These are phyloP conservation scores for Atrina japonica DNA, from an alignment of 2,888 invertebrate species.

Conservation along the genomic window DNA sequence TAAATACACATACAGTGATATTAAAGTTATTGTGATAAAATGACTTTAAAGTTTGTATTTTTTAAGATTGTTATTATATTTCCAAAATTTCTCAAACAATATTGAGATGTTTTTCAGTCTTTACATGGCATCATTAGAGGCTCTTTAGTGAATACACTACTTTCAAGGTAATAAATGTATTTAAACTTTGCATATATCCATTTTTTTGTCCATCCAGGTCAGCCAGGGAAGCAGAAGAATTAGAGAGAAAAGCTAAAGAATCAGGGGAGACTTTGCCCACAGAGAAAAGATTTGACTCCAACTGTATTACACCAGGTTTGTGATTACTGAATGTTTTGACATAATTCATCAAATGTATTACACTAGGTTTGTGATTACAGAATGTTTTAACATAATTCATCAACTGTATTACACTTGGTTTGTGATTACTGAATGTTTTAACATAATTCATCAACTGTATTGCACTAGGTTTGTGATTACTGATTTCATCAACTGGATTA, in stretches of 20 bases:
- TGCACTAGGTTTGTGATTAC: slow-evolving; percentile 89
- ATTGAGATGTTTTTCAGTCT: no score
- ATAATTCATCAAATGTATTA: slow-evolving; percentile 80
- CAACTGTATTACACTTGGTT: slow-evolving; percentile 91
- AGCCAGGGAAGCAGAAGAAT: slow-evolving; percentile 91
- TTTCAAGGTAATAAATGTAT: no score
- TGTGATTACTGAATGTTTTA: slow-evolving; percentile 2
- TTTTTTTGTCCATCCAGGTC: no score
- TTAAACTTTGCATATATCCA: no score
- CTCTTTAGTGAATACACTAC: no score
- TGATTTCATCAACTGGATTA: slow-evolving; percentile 80
- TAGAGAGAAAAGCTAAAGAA: slow-evolving; percentile 88
- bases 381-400: not conserved
- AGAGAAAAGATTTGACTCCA: slow-evolving; percentile 95
- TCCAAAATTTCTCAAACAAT: no score
- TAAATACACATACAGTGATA: no score
- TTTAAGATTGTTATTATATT: no score
- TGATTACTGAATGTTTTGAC: not conserved
- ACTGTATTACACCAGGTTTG: slow-evolving; percentile 97
- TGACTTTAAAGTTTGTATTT: no score
- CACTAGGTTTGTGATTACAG: slow-evolving; percentile 88
- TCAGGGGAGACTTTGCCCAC: slow-evolving; percentile 90
- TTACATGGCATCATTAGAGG: no score
- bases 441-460: not conserved
- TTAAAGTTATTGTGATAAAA: no score